phyloP scores from a whole-genome alignment of 2,113 vertebrate species.

The Hiodon tergisus region DNA sequence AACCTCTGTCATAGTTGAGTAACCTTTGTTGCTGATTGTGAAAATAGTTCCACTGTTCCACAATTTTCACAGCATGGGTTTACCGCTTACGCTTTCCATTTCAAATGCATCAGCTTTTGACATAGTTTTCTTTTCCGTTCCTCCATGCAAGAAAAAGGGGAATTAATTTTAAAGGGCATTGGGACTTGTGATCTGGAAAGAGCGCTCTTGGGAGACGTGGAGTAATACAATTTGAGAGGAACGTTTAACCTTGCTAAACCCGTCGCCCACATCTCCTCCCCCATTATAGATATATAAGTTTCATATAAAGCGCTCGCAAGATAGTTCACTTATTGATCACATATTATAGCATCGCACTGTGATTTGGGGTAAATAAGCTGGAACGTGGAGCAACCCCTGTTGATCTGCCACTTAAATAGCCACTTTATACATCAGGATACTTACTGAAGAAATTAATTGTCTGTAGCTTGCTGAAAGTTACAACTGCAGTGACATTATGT shows the following conservation, averaged over 20 bases:
- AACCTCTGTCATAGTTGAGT: background rate
- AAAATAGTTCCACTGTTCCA: background rate
- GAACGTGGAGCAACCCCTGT: too few species aligned
- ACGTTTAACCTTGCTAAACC: background rate
- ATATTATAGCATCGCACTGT: too few species aligned
- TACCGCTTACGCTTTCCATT: background rate
- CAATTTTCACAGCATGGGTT: background rate
- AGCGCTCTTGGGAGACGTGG: background rate
- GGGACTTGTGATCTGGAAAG: background rate
- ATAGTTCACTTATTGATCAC: too few species aligned
- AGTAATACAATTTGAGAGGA: constrained; percentile 10
- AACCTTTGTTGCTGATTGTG: background rate
- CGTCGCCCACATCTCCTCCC: background rate
- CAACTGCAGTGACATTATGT: too few species aligned
- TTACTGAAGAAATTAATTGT: too few species aligned
- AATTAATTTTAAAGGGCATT: background rate
- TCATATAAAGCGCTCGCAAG: too few species aligned
- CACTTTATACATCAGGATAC: too few species aligned
- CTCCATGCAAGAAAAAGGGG: background rate
- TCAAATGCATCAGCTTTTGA: background rate
- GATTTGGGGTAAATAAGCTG: too few species aligned
- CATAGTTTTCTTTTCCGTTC: background rate
- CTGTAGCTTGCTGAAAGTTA: too few species aligned
- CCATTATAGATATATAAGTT: background rate
- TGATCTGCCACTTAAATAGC: too few species aligned